These are phyloP conservation scores for Pseudoips prasinana DNA, from an alignment of 2,888 invertebrate species.

Conservation along the genomic window DNA sequence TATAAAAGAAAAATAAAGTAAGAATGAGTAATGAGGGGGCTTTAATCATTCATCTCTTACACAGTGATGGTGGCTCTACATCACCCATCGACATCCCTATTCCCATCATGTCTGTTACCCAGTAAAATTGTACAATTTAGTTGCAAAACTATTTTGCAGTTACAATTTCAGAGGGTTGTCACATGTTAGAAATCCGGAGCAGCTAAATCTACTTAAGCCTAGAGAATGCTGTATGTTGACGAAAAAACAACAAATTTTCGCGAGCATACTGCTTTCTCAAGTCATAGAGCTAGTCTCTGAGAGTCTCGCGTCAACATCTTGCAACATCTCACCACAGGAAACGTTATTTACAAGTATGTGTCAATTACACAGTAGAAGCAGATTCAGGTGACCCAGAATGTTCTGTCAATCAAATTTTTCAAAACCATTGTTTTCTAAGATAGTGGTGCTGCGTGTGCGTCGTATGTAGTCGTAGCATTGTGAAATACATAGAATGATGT, in stretches of 20 bases:
- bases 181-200: slow-evolving; percentile 60
- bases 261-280: slow-evolving; percentile 71
- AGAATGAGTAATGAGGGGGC: not conserved
- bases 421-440: too few relatives aligned
- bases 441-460: too few relatives aligned
- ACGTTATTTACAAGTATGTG: slow-evolving; percentile 1
- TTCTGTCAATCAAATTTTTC: too few relatives aligned
- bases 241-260: slow-evolving; percentile 40
- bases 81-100: slow-evolving; percentile 55
- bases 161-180: slow-evolving; percentile 59
- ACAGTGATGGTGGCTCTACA: slow-evolving; percentile 54
- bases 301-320: slow-evolving; percentile 44
- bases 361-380: not conserved
- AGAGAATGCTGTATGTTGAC: slow-evolving; percentile 71
- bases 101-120: slow-evolving; percentile 60
- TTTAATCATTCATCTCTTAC: slow-evolving; percentile 17
- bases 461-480: too few relatives aligned
- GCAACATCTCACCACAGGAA: slow-evolving; percentile 41
- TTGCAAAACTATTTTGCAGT: slow-evolving; percentile 25
- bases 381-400: too few relatives aligned
- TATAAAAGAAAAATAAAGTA: slow-evolving; percentile 4
- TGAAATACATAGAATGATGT: too few relatives aligned
- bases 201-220: slow-evolving; percentile 70
- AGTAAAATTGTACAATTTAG: slow-evolving; percentile 50
- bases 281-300: slow-evolving; percentile 57